phyloP scores from a whole-genome alignment of 2,113 vertebrate species.

The Mustelus asterias region DNA sequence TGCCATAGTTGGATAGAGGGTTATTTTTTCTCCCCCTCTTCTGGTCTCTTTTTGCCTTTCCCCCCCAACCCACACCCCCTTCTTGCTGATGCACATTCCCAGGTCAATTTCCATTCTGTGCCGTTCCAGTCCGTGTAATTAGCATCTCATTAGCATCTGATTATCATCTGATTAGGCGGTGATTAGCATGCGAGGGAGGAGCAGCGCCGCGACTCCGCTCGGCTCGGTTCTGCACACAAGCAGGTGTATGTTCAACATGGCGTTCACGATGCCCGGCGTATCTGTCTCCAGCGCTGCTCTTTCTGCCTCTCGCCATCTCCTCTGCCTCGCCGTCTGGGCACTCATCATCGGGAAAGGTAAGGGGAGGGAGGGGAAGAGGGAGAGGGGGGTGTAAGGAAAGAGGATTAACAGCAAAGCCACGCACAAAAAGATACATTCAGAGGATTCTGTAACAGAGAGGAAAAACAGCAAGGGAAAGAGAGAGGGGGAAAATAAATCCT shows the following conservation, averaged over 20 bases:
- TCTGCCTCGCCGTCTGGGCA: slow-evolving; percentile 4
- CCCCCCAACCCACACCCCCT: too few relatives aligned
- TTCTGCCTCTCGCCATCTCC: not conserved
- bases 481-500: not conserved
- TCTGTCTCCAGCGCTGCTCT: not conserved
- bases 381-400: not conserved
- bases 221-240: not conserved
- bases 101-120: not conserved
- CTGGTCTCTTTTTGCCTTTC: too few relatives aligned
- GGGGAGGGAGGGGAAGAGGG: not conserved
- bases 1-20: too few relatives aligned
- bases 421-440: not conserved
- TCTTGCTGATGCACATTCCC: not conserved
- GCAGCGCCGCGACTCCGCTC: slow-evolving; percentile 21
- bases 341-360: slow-evolving; percentile 24
- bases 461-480: not conserved
- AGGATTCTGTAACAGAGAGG: not conserved
- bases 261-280: not conserved
- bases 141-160: slow-evolving; percentile 33
- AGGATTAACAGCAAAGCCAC: not conserved
- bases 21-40: too few relatives aligned
- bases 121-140: slow-evolving; percentile 28
- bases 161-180: slow-evolving; percentile 30
- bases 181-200: slow-evolving; percentile 32
- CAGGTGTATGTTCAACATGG: slow-evolving; percentile 26